phyloP scores from a whole-genome alignment of 2,797 vertebrate species.

The Pipistrellus kuhlii region DNA sequence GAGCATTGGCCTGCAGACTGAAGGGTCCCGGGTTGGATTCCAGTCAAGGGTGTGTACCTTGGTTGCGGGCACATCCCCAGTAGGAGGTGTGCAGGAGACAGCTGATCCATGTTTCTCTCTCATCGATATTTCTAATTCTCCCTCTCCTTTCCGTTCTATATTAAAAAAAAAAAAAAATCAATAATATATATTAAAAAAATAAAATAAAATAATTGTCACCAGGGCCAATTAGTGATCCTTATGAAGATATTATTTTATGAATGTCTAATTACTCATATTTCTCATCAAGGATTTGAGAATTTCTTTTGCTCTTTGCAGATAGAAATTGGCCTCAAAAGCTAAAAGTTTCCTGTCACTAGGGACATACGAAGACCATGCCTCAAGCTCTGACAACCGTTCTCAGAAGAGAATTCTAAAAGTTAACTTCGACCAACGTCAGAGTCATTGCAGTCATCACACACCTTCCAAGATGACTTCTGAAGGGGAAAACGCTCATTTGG shows the following conservation, averaged over 20 bases:
- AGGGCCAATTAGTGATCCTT: not conserved
- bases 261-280: not conserved
- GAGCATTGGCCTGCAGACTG: too few relatives aligned
- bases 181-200: too few relatives aligned
- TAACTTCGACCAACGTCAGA: constrained; percentile 40
- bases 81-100: too few relatives aligned
- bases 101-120: too few relatives aligned
- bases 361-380: not conserved
- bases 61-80: too few relatives aligned
- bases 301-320: constrained; percentile 2
- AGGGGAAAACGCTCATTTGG: constrained; percentile 41
- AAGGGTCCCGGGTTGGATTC: too few relatives aligned
- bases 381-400: not conserved
- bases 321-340: constrained; percentile 43
- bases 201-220: not conserved
- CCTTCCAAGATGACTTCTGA: constrained; percentile 2
- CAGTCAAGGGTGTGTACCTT: too few relatives aligned
- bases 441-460: not conserved
- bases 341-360: not conserved
- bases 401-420: constrained; percentile 3
- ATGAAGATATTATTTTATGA: constrained; percentile 19
- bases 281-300: constrained; percentile 27
- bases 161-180: too few relatives aligned
- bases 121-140: too few relatives aligned
- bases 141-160: too few relatives aligned